These are phyloP conservation scores for Bungarus multicinctus DNA, from an alignment of 2,113 vertebrate species.

Conservation along the genomic window DNA sequence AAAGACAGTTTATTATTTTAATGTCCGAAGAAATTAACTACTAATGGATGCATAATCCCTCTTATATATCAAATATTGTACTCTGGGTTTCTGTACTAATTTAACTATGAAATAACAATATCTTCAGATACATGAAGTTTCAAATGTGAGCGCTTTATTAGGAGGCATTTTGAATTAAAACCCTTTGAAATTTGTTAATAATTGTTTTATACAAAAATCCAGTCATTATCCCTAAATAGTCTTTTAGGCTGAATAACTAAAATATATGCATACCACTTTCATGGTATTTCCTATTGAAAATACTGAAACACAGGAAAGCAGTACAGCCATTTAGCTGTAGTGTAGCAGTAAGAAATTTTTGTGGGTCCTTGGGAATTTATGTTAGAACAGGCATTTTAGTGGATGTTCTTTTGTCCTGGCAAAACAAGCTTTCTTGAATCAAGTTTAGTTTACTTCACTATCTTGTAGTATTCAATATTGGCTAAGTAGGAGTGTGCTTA, in stretches of 20 bases:
- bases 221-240: slow-evolving; percentile 23
- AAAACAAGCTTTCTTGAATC: not conserved
- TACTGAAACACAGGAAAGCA: slow-evolving; percentile 43
- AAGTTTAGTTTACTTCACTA: not conserved
- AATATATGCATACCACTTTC: slow-evolving; percentile 46
- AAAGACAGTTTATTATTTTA: slow-evolving; percentile 27
- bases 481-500: not conserved
- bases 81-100: slow-evolving; percentile 29
- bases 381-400: not conserved
- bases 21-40: slow-evolving; percentile 10
- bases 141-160: not conserved
- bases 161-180: not conserved
- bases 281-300: slow-evolving; percentile 64
- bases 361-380: not conserved
- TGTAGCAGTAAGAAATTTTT: slow-evolving; percentile 1
- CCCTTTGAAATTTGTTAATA: not conserved
- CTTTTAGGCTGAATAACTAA: slow-evolving; percentile 21
- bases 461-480: not conserved
- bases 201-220: slow-evolving; percentile 41
- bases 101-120: slow-evolving; percentile 14
- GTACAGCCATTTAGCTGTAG: slow-evolving; percentile 19
- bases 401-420: not conserved
- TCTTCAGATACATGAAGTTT: slow-evolving; percentile 5
- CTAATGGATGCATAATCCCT: slow-evolving; percentile 31
- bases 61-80: slow-evolving; percentile 17